Conservation (phyloP, 2,797 vertebrate species). For the Muraenolepis orangiensis region DNA sequence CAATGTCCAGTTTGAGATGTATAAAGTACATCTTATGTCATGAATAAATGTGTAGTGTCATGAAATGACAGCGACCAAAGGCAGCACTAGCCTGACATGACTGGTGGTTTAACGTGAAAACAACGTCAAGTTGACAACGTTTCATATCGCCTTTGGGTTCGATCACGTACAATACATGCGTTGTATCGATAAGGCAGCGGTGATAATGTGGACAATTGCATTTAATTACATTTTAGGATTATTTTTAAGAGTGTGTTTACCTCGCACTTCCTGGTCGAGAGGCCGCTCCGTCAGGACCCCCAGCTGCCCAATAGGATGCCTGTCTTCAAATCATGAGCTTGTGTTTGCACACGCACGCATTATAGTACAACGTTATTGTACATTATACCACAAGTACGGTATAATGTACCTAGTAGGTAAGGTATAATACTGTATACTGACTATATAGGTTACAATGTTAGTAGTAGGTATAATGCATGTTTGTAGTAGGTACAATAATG, state of each 20-base stretch:
- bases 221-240: background rate
- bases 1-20: too few species aligned
- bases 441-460: background rate
- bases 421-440: background rate
- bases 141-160: too few species aligned
- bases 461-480: background rate
- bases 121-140: too few species aligned
- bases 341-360: too few species aligned
- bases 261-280: slow-evolving; percentile 33
- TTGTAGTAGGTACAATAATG: background rate
- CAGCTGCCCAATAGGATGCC: slow-evolving; percentile 24
- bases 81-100: too few species aligned
- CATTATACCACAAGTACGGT: background rate
- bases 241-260: slow-evolving; percentile 45
- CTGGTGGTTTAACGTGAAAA: too few species aligned
- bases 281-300: slow-evolving; percentile 36
- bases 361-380: background rate
- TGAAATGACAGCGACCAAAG: too few species aligned
- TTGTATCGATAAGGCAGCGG: background rate
- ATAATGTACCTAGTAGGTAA: background rate
- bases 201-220: background rate
- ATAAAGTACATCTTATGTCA: too few species aligned
- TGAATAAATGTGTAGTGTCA: too few species aligned
- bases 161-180: background rate
- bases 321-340: background rate